These are phyloP conservation scores for Ctenopoma kingsleyae DNA, from an alignment of 2,797 vertebrate genomes.

Conservation along the genomic window DNA sequence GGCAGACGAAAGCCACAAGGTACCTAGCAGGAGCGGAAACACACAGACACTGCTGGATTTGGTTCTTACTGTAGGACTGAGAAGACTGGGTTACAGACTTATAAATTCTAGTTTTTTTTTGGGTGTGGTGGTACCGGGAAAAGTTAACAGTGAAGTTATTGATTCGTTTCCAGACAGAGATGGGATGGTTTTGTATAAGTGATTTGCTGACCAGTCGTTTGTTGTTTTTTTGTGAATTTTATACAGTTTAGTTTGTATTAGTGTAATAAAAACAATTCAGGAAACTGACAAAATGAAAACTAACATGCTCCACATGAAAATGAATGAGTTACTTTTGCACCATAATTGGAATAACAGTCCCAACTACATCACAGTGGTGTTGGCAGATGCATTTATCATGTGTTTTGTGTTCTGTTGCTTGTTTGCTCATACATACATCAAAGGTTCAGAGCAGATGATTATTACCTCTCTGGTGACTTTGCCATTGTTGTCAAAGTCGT, in stretches of 20 bases:
- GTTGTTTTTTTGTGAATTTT: background rate
- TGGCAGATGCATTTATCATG: no score
- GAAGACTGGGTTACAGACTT: slow-evolving; percentile 28
- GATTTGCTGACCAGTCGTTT: background rate
- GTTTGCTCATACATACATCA: slow-evolving; percentile 2
- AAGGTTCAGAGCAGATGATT: slow-evolving; percentile 4
- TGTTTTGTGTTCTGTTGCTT: background rate
- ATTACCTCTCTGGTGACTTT: slow-evolving; percentile 97
- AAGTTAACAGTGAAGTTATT: slow-evolving; percentile 1
- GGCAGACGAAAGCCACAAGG: slow-evolving; percentile 60
- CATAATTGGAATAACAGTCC: no score
- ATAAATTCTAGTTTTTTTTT: slow-evolving; percentile 20
- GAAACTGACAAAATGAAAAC: background rate
- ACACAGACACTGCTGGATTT: slow-evolving; percentile 40
- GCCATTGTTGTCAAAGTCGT: slow-evolving; percentile 99
- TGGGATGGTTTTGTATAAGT: background rate
- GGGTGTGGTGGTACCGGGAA: slow-evolving; percentile 10
- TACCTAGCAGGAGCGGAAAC: slow-evolving; percentile 53
- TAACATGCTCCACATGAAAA: background rate
- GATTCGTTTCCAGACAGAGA: slow-evolving; percentile 1
- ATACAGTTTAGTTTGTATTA: background rate
- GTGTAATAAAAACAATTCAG: background rate
- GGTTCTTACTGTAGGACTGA: slow-evolving; percentile 30
- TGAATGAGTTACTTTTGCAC: no score
- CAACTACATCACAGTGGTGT: no score